Evolutionary conservation across 2,888 invertebrate genomes (phyloP), one percentile per base, ranked within the genome.

Genomic region (Craniophora ligustri): DNA sequence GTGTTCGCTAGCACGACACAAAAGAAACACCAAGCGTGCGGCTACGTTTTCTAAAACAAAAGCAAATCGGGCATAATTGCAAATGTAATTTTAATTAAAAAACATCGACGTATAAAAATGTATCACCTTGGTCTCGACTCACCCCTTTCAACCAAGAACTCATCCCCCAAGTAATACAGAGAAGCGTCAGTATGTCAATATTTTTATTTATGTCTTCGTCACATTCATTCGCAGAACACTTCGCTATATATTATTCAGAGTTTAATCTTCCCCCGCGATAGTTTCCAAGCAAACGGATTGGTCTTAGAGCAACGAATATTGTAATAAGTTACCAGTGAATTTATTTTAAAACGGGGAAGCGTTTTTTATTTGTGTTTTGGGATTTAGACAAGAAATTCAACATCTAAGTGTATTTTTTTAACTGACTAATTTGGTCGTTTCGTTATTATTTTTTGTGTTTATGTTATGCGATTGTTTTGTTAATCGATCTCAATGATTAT

Each of bases 221-320:
- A 58, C 45, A 60, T 59, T 49, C 67, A 65, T 58, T 55, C 49
- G 48, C 30, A 34, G 31, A 54, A 62, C 59, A 47, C 40, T 61
- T 28, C 18, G 36, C 46, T 28, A 72, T 78, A 59, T 72, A 75
- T 78, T 71, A 78, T 78, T 75, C 75, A 78, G 34, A 47, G 59
- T 77, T 76, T 78, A 77, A 78, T 78, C 79, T 76, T 47, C 57
- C 26, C 58, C 57, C 18, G 39, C 64, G 59, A 76, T 78, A 78
- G 77, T 75, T 75, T 61, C 61, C 42, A 31, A 34, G 42, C 53
- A 40, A 56, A 62, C 55, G 46, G 50, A 34, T 10, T 19, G 14
- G 45, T 19, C 58, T 34, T n/a, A 41, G 57, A 70, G 54, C 49
- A 38, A 67, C 62, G 67, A 65, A 65, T 69, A 53, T 59, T 47